A percentile compares a stretch with the other conserved stretches of the same genome.
These are phyloP conservation scores for Entosphenus tridentatus DNA, from an alignment of 2,113 vertebrate genomes.

Conservation along the genomic window DNA sequence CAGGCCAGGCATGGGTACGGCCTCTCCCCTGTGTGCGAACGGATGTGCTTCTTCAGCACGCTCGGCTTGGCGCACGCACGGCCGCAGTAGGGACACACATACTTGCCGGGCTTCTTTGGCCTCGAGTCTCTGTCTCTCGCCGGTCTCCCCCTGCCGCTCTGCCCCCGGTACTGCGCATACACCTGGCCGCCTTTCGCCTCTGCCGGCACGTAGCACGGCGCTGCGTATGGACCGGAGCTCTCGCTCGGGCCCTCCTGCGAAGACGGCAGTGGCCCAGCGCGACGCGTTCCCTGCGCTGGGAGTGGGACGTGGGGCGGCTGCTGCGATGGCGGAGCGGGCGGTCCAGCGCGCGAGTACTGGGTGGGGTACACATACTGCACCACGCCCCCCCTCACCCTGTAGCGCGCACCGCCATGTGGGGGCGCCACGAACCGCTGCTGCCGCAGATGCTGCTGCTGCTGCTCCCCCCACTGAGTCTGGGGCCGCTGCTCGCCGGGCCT, in stretches of 20 bases:
- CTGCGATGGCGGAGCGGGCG: constrained; percentile 1
- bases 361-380: constrained; percentile 3
- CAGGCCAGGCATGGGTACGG: constrained; percentile 84
- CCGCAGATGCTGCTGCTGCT: neutral
- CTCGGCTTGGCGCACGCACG: constrained; percentile 90
- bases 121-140: constrained; percentile 52
- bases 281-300: neutral
- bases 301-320: neutral
- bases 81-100: constrained; percentile 87
- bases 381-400: constrained; percentile 4
- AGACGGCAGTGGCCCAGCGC: too few relatives aligned
- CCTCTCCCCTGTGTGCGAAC: constrained; percentile 88
- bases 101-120: constrained; percentile 83
- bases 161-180: too few relatives aligned
- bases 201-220: too few relatives aligned
- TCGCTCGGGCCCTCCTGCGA: neutral
- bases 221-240: neutral
- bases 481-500: too few relatives aligned
- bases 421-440: neutral
- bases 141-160: neutral
- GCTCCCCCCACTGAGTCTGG: too few relatives aligned
- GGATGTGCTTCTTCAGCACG: constrained; percentile 94
- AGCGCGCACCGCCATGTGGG: neutral
- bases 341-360: neutral
- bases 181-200: too few relatives aligned